Conservation (phyloP, 2,797 vertebrate genomes). For the Limnodromus scolopaceus region DNA sequence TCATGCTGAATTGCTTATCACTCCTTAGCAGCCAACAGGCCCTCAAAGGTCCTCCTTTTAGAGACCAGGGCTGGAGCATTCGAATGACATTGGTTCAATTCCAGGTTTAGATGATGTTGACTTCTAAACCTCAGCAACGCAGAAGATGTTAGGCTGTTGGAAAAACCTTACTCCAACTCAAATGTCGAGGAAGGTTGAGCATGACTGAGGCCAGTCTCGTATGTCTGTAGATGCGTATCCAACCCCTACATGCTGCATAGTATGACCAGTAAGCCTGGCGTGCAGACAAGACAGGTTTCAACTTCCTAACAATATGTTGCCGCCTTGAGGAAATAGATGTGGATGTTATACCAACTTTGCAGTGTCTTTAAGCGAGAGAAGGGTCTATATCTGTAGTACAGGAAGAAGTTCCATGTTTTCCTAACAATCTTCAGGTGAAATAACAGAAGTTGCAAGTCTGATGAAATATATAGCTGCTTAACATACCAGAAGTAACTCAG, state of each 20-base stretch:
- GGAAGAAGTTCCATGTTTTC: rapidly evolving
- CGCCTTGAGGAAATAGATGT: rapidly evolving
- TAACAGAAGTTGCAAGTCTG: not conserved
- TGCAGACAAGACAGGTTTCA: not conserved
- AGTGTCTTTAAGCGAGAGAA: not conserved
- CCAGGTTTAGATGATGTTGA: not conserved
- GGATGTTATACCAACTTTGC: rapidly evolving
- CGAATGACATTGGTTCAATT: not conserved
- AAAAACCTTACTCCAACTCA: not conserved
- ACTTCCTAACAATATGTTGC: rapidly evolving
- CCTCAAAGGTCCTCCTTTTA: not conserved
- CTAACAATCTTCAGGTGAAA: not conserved
- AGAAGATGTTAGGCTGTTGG: not conserved
- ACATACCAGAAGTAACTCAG: rapidly evolving
- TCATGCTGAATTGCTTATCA: slow-evolving; percentile 45
- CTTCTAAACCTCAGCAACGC: not conserved
- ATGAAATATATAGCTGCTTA: not conserved
- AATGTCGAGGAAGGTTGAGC: not conserved
- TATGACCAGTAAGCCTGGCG: not conserved
- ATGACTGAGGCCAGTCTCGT: not conserved
- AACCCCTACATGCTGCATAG: not conserved
- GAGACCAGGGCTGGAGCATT: not conserved
- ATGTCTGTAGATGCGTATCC: not conserved
- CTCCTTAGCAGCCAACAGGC: slow-evolving; percentile 22
- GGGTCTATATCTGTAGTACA: rapidly evolving